A percentile compares a stretch with the other conserved stretches of the same genome.
phyloP scores from a whole-genome alignment of 2,113 vertebrate genomes.

The Alexandromys fortis region DNA sequence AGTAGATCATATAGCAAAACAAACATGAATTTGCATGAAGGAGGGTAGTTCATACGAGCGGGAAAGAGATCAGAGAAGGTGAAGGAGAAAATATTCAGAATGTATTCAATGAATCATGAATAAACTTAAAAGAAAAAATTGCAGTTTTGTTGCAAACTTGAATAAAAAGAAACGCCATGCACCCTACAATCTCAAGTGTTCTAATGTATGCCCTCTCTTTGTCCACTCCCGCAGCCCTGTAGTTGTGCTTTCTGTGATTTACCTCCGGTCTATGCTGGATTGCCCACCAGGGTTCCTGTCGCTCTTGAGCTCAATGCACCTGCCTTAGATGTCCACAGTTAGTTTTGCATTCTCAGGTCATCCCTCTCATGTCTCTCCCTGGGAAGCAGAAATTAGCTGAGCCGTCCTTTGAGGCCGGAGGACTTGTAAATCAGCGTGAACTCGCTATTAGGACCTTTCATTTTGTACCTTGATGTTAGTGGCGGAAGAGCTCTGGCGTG shows the following conservation, averaged over 20 bases:
- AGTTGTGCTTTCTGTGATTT: background rate
- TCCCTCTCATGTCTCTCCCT: constrained; percentile 48
- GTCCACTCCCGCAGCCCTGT: background rate
- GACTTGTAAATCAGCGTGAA: constrained; percentile 51
- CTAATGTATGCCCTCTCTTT: too few species aligned
- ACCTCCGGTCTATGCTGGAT: background rate
- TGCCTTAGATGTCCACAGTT: background rate
- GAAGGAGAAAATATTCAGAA: background rate
- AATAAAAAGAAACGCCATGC: background rate
- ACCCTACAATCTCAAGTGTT: background rate
- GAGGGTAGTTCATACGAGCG: too few species aligned
- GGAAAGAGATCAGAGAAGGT: background rate
- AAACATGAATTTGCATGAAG: background rate
- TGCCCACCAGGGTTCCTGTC: fast-evolving
- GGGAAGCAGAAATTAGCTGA: constrained; percentile 27
- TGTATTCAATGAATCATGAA: background rate
- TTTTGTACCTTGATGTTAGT: constrained; percentile 51
- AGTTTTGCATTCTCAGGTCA: background rate
- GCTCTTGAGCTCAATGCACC: background rate
- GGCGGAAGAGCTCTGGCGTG: background rate
- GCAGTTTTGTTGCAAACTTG: background rate
- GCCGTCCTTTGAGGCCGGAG: constrained; percentile 26
- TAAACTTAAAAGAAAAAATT: background rate
- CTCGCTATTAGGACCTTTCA: constrained; percentile 36
- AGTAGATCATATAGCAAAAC: background rate